Base-by-base conservation (phyloP, 2,113 vertebrate genomes). In the Archocentrus centrarchus region DNA sequence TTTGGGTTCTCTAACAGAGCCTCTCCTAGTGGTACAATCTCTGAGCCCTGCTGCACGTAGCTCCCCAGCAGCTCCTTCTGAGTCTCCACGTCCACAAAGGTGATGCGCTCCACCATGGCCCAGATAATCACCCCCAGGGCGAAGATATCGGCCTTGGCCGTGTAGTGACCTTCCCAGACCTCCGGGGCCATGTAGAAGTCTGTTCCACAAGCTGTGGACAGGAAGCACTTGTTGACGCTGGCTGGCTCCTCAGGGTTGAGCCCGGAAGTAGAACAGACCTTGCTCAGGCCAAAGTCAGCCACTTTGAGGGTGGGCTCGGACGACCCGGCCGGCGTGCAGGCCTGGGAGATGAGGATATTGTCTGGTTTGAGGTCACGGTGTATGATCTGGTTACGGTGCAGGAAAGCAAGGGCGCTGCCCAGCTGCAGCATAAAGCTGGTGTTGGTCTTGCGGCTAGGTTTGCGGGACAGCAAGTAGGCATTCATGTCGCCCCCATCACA, bases 111-210 rank as follows among this genome's bases (percentile, higher is more conserved):
- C 90, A 99, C 88, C 98, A 99, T 99, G 0, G 98, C 98, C 98
- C 98, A 99, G 93, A 99, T 97, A 82, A 99, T 99, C 87, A 99
- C 97, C 2, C 98, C 98, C 90, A 99, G 90, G 0, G 98, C 98
- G 44, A 99, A 99, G 93, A 99, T 99, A 92, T 99, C 98, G 0
- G 98, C 98, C 91, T 99, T 99, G 70, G 98, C 98, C 0, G 98
- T 99, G 90, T 99, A 99, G 94, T 99, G 97, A 17, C 98, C 98
- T 92, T 99, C 98, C 97, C 98, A 99, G 1, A 98, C 98, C 93
- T 99, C 98, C 0, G 98, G 98, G 30, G 98, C 98, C 98, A 99
- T 99, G 90, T 99, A 99, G 94, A 99, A 99, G 93, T 98, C 98
- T 1, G 98, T 98, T 41, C 98, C 98, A 1, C 98, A 99, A 0